These are phyloP conservation scores for Trichogramma pretiosum DNA, from an alignment of 1,140 invertebrate species.

Conservation along the genomic window DNA sequence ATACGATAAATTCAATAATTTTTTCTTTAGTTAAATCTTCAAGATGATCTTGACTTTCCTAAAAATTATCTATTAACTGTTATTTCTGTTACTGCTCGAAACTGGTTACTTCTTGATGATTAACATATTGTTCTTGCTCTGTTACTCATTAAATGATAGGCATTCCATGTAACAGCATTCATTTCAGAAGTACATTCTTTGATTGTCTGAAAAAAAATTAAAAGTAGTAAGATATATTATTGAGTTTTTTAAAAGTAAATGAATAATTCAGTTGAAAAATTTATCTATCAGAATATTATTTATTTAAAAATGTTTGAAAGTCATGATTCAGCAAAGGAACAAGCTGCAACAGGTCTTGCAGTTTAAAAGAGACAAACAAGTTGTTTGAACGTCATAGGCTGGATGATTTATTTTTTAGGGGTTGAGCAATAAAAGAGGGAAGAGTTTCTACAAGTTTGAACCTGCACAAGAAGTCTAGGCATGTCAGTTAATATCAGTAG, in stretches of 20 bases:
- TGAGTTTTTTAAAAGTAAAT: not conserved
- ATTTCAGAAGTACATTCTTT: slow-evolving; percentile 58
- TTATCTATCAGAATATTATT: not conserved
- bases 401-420: not conserved
- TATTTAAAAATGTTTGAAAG: not conserved
- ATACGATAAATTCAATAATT: not conserved
- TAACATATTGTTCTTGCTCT: slow-evolving; percentile 61
- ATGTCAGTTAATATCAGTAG: not conserved
- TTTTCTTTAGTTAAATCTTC: slow-evolving; percentile 23
- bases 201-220: slow-evolving; percentile 38
- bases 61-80: slow-evolving; percentile 54
- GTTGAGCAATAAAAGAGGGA: too few species aligned
- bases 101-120: slow-evolving; percentile 54
- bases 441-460: too few species aligned
- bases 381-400: not conserved
- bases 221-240: not conserved
- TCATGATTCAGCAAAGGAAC: not conserved
- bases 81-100: slow-evolving; percentile 55
- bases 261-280: not conserved
- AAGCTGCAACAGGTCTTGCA: not conserved
- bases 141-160: slow-evolving; percentile 61
- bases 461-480: not conserved
- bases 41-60: slow-evolving; percentile 50
- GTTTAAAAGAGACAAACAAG: not conserved
- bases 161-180: slow-evolving; percentile 61